Percentiles rank a stretch among this genome's conserved stretches.
Evolutionary conservation across 1,140 invertebrate genomes (phyloP).

Genomic region (Helicorthomorpha holstii): DNA sequence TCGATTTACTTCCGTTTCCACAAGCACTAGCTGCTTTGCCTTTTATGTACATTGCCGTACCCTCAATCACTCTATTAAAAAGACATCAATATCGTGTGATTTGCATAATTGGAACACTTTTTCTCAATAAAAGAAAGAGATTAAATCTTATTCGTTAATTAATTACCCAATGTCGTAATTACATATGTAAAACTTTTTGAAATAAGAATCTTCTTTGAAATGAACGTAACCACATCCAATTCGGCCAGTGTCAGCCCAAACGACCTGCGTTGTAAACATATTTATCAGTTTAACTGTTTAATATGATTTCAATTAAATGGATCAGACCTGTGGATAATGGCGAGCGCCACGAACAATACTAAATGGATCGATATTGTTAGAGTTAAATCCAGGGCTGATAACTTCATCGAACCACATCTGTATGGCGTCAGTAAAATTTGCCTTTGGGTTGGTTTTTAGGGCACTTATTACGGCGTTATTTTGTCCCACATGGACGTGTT

Average conservation of each 20-base stretch:
- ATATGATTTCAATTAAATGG: neutral
- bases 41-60: neutral
- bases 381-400: neutral
- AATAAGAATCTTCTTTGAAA: conserved; percentile 3
- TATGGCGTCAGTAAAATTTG: neutral
- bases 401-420: conserved; percentile 3
- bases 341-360: neutral
- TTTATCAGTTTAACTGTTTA: neutral
- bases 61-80: neutral
- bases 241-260: conserved; percentile 1
- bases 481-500: neutral
- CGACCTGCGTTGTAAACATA: neutral
- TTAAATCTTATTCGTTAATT: too few relatives aligned
- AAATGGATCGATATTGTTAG: conserved; percentile 1
- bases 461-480: neutral
- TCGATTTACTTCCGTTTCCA: too few relatives aligned
- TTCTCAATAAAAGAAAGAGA: too few relatives aligned
- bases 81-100: too few relatives aligned
- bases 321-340: conserved; percentile 6
- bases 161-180: conserved; percentile 7
- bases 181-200: conserved; percentile 6
- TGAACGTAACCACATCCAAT: conserved; percentile 8
- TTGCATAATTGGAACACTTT: neutral
- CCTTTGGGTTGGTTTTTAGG: neutral
- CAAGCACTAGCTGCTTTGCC: too few relatives aligned